Evolutionary conservation across 2,888 invertebrate genomes (phyloP).

Genomic region (Zele albiditarsus): DNA sequence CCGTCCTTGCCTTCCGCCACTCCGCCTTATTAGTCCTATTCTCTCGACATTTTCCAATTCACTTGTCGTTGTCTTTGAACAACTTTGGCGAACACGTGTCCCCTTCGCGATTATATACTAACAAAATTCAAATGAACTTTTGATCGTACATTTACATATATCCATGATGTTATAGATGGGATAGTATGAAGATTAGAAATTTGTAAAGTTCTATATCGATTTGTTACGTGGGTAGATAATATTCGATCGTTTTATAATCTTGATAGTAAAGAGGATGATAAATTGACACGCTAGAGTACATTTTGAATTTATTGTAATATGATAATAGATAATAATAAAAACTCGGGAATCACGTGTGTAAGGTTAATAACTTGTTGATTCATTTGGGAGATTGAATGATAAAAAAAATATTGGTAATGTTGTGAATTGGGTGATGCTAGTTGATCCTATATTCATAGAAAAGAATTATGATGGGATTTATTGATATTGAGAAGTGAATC

Average conservation of each 20-base stretch:
- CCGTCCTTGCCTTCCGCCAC: conserved; percentile 12
- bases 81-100: conserved; percentile 57
- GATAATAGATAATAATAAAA: too few species aligned
- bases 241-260: neutral
- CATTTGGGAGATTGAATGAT: too few species aligned
- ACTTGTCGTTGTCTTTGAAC: conserved; percentile 44
- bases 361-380: too few species aligned
- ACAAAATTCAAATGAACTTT: conserved; percentile 49
- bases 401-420: too few species aligned
- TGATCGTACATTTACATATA: conserved; percentile 48
- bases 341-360: too few species aligned
- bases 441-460: too few species aligned
- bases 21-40: conserved; percentile 11
- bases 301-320: neutral
- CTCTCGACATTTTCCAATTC: conserved; percentile 52
- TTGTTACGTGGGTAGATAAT: neutral
- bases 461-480: too few species aligned
- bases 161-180: neutral
- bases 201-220: neutral
- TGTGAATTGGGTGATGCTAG: too few species aligned
- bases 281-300: neutral
- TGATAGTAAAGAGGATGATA: neutral
- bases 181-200: conserved; percentile 3
- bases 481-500: too few species aligned
- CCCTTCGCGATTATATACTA: conserved; percentile 62